Evolutionary conservation across 2,888 invertebrate species (phyloP), one percentile per base, ranked within the genome.

Genomic region (Drosophila sordidapex): DNA sequence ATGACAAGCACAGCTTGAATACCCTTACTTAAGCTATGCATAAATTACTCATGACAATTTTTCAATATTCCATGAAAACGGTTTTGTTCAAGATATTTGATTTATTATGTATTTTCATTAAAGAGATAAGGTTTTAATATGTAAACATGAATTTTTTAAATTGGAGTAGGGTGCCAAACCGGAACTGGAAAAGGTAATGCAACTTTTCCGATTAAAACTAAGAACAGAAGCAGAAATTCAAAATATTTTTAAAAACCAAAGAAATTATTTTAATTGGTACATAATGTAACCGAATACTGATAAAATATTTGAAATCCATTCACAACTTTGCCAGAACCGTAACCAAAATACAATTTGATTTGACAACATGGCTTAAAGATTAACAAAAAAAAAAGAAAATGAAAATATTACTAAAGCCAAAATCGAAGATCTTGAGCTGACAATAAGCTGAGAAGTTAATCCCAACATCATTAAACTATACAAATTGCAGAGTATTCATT

Each of bases 21-120:
- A 71, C 78, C 27, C 81, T 81, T 25, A 70, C 52, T 27, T 15
- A 43, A 15, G 46, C 21, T 15, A 35, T 29, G 57, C 57, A 57
- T 57, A 57, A 38, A 56, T 56, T 56, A 56, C 33, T 13, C n/a
- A 56, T 38, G 21, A 53, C 52, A 53, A 11, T 25, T n/a, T 25
- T 35, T 53, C 21, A 13, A 46, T 25, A 25, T 46, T 46, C 15
- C 27, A 25, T 46, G 13, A 38, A 36, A 54, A 25, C 46, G 25
- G 25, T 46, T 25, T 46, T n/a, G 54, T 15, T 15, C 18, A 6
- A 53, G 25, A 35, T 27, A 27, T 36, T 18, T 36, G 54, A 54
- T 54, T 54, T 54, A 53, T 25, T 31, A 18, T 25, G n/a, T 25
- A 35, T 25, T 46, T 46, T 25, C 25, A 46, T 25, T 8, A 15